Base-by-base conservation (phyloP, 2,888 invertebrate genomes). In the Cheilosia scutellata region DNA sequence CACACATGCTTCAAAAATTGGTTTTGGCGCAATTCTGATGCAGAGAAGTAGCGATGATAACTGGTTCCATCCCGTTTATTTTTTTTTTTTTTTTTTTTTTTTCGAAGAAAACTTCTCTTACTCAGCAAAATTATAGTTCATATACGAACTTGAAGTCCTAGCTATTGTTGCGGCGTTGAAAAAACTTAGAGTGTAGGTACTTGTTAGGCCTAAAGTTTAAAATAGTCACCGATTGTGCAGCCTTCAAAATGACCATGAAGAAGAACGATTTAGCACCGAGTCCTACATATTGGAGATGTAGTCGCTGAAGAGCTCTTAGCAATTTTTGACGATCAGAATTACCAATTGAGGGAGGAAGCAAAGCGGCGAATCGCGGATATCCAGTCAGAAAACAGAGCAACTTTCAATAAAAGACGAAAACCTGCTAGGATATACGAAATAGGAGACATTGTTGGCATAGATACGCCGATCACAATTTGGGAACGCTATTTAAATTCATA, bases 361-460 rank as follows among this genome's bases (percentile, higher is more conserved):
- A 71, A 25, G 13, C 37, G 42, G 5, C 47, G 65, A n/a, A 82
- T 71, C 2, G 7, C 16, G 4, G 57, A 29, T 3, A 33, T 77
- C 2, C 63, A 82, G 51, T 13, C 55, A 27, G 72, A 82, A 60
- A 71, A 62, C 3, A 20, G 31, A 27, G 27, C 40, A 40, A 27
- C 55, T 1, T 82, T 53, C 29, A 53, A 70, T 9, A 44, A 42
- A n/a, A 49, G 42, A n/a, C n/a, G 68, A 29, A 57, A 68, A 9
- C 44, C 47, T 4, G 75, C 74, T 2, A 20, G 4, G 3, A 29
- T 31, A n/a, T 65, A 74, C 27, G 2, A 51, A 6, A 2, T 7
- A 13, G 78, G 68, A 53, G 71, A 88, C 11, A 7, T 82, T 0
- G 70, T 82, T 5, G 87, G 87, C 5, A 31, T 20, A 79, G n/a